Evolutionary conservation across 2,888 invertebrate genomes (phyloP), one percentile per base, ranked within the genome.

Genomic region (Scaptomyza parva): DNA sequence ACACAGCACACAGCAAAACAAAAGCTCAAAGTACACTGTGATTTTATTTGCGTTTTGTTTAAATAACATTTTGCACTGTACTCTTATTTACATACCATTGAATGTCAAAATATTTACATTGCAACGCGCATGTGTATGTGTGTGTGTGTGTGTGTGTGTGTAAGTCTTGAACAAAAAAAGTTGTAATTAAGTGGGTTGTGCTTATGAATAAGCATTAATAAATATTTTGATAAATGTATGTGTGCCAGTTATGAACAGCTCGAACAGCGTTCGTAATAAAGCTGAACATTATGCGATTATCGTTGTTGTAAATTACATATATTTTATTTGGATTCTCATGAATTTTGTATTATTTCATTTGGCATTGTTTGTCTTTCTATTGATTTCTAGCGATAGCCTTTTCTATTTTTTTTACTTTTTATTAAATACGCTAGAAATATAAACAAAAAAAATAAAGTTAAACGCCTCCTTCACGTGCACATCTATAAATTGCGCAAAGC

Each of bases 101-200:
- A 69, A 52, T 35, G 24, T 43, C 50, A 60, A 57, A 71, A 75
- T 66, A 68, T 77, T 82, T 79, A 35, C 58, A 57, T 45, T 57
- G 50, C 20, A 53, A 59, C 37, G 62, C 24, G 20, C 14, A 45
- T 53, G n/a, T 50, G 11, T 45, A 24, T n/a, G n/a, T 53, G n/a
- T 50, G 11, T 45, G 20, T 53, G n/a, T 50, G 11, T 45, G 20
- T 53, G n/a, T 50, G 11, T 45, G 20, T 53, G n/a, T 50, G 11
- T 45, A 24, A 28, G 35, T 14, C 39, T 30, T 7, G 14, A 48
- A 43, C 45, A 45, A 41, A 37, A 60, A 39, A 60, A 39, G 9
- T 43, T 68, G 65, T 80, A 77, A 77, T 80, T 83, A 80, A 83
- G 75, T 83, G 78, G 54, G 70, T 22, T 67, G 54, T 48, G 72